A percentile compares a stretch with the other conserved stretches of the same genome.
Evolutionary conservation across 1,140 invertebrate species (phyloP).

Genomic region (Euura lappo): DNA sequence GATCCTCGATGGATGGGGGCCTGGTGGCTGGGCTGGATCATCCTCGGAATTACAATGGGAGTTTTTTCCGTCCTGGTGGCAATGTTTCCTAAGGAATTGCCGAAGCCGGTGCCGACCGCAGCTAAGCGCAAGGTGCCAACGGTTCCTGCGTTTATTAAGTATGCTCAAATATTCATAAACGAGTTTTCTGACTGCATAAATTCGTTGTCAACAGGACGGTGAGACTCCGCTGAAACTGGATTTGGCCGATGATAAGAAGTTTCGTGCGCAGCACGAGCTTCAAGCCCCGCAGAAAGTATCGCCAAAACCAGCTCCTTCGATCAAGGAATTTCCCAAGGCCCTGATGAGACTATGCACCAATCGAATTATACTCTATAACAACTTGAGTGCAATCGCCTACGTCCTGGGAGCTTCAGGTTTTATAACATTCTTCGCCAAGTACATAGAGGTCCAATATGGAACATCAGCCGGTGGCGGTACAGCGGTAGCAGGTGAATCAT

Average conservation of each 20-base stretch:
- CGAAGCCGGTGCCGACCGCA: conserved; percentile 28
- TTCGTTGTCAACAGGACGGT: conserved; percentile 31
- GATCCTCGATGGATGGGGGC: conserved; percentile 75
- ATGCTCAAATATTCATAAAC: conserved; percentile 17
- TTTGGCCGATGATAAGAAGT: conserved; percentile 34
- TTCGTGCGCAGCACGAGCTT: conserved; percentile 11
- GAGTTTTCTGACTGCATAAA: conserved; percentile 17
- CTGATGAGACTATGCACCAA: conserved; percentile 67
- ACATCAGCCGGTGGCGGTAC: conserved; percentile 68
- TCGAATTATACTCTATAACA: conserved; percentile 66
- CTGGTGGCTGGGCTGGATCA: conserved; percentile 75
- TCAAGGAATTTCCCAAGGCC: conserved; percentile 64
- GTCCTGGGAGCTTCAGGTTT: conserved; percentile 72
- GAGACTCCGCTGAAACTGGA: conserved; percentile 44
- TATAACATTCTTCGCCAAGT: conserved; percentile 74
- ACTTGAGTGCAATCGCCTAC: conserved; percentile 65
- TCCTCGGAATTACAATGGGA: conserved; percentile 64
- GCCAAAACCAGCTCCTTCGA: conserved; percentile 39
- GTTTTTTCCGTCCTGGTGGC: conserved; percentile 66
- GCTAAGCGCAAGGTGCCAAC: not conserved
- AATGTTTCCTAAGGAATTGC: conserved; percentile 66
- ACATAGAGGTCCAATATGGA: conserved; percentile 74
- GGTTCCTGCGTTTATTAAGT: not conserved
- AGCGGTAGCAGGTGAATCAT: conserved; percentile 63
- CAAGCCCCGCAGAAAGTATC: not conserved